Percentiles rank a stretch among this genome's conserved stretches.
These are phyloP conservation scores for Hippopotamus amphibius DNA, from an alignment of 2,113 vertebrate genomes.

Conservation along the genomic window DNA sequence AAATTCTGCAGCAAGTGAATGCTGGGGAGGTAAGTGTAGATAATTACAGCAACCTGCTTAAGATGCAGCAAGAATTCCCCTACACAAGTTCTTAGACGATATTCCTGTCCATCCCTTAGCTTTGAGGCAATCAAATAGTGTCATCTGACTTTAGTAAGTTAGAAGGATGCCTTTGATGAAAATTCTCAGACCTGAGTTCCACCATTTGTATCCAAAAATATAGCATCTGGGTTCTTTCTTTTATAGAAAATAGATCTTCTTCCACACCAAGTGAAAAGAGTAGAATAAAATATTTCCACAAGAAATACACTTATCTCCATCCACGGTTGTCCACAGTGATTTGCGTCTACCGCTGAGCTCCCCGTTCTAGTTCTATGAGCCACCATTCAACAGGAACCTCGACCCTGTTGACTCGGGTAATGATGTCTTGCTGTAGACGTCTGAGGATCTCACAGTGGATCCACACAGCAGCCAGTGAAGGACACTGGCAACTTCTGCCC, in stretches of 20 bases:
- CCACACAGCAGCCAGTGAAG: not conserved
- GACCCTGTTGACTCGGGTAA: conserved; percentile 18
- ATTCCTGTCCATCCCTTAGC: not conserved
- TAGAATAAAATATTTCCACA: not conserved
- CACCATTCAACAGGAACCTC: not conserved
- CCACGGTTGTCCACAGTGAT: not conserved
- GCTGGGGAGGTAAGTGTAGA: not conserved
- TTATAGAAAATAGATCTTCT: not conserved
- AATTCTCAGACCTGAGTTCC: not conserved
- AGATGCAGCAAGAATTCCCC: not conserved
- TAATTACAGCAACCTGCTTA: not conserved
- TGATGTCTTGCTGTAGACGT: conserved; percentile 48
- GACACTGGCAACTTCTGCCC: conserved; percentile 21
- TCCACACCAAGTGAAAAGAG: not conserved
- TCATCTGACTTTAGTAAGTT: not conserved
- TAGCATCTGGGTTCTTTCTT: not conserved
- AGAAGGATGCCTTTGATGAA: not conserved
- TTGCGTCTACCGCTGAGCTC: not conserved
- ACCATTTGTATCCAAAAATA: not conserved
- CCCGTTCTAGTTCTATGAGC: not conserved
- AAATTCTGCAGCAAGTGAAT: conserved; percentile 23
- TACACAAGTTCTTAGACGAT: not conserved
- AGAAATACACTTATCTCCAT: not conserved
- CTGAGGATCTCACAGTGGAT: not conserved
- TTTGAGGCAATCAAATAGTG: not conserved